Conservation (phyloP, 2,113 vertebrate genomes). For the Notothenia coriiceps region DNA sequence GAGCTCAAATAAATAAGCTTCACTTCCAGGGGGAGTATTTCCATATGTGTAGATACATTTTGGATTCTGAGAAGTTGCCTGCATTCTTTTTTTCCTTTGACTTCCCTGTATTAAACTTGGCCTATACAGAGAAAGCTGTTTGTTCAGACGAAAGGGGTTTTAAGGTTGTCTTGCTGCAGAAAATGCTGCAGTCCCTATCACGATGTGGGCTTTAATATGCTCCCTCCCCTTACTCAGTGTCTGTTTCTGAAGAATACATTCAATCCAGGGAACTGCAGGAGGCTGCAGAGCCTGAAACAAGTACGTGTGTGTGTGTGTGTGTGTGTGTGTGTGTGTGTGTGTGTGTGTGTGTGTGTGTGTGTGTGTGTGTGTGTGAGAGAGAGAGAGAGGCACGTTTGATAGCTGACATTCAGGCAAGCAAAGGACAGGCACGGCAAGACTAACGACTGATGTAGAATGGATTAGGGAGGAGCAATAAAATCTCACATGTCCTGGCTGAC, state of each 20-base stretch:
- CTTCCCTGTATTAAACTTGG: constrained; percentile 32
- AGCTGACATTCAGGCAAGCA: constrained; percentile 63
- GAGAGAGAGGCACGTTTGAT: constrained; percentile 34
- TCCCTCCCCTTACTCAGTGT: constrained; percentile 51
- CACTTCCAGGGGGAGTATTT: constrained; percentile 9
- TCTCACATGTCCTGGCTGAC: constrained; percentile 25
- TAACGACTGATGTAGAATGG: constrained; percentile 48
- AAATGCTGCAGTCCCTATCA: constrained; percentile 73
- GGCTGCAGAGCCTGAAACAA: constrained; percentile 49
- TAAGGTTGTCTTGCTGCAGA: constrained; percentile 66
- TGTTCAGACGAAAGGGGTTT: constrained; percentile 50
- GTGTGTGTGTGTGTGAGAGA: neutral
- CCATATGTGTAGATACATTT: constrained; percentile 42
- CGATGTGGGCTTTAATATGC: constrained; percentile 66
- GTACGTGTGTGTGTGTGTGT: neutral
- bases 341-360: neutral
- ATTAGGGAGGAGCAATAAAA: constrained; percentile 73
- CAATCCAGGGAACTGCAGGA: constrained; percentile 61
- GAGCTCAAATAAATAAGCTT: constrained; percentile 9
- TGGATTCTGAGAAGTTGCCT: constrained; percentile 44
- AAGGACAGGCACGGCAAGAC: constrained; percentile 53
- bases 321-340: neutral
- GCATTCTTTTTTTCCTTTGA: constrained; percentile 20
- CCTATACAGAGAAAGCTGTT: constrained; percentile 34
- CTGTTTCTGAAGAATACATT: constrained; percentile 73